Evolutionary conservation across 2,888 invertebrate genomes (phyloP).

Genomic region (Megamerina dolium): DNA sequence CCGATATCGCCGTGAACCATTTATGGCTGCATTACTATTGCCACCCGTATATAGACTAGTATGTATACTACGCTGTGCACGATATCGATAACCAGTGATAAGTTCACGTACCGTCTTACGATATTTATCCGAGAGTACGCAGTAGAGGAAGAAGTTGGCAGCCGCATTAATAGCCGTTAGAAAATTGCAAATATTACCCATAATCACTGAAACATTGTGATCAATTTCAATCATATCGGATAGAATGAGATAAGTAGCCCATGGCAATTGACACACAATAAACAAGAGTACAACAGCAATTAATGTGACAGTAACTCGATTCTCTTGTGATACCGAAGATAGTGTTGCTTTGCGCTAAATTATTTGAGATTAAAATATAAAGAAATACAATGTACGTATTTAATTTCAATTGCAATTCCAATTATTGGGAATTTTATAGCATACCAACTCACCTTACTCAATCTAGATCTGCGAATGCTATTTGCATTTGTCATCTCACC

Average conservation of each 20-base stretch:
- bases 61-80: slow-evolving; percentile 30
- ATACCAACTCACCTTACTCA: slow-evolving; percentile 31
- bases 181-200: slow-evolving; percentile 70
- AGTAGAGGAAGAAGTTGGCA: slow-evolving; percentile 71
- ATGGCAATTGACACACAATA: slow-evolving; percentile 67
- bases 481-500: slow-evolving; percentile 54
- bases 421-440: background rate
- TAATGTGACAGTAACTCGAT: slow-evolving; percentile 68
- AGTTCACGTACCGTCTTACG: slow-evolving; percentile 54
- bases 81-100: slow-evolving; percentile 41
- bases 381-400: background rate
- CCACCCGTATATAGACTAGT: slow-evolving; percentile 32
- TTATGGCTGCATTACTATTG: slow-evolving; percentile 22
- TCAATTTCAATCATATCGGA: slow-evolving; percentile 28
- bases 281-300: slow-evolving; percentile 72
- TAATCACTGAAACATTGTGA: slow-evolving; percentile 41
- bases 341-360: slow-evolving; percentile 44
- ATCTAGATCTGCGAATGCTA: slow-evolving; percentile 38
- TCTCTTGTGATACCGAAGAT: slow-evolving; percentile 56
- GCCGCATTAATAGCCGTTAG: slow-evolving; percentile 67
- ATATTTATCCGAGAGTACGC: slow-evolving; percentile 69
- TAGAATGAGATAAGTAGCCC: slow-evolving; percentile 56
- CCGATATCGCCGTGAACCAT: slow-evolving; percentile 34
- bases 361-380: slow-evolving; percentile 10
- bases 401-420: background rate